These are phyloP conservation scores for Sarcophaga variegata DNA, from an alignment of 2,888 invertebrate species.

Conservation along the genomic window DNA sequence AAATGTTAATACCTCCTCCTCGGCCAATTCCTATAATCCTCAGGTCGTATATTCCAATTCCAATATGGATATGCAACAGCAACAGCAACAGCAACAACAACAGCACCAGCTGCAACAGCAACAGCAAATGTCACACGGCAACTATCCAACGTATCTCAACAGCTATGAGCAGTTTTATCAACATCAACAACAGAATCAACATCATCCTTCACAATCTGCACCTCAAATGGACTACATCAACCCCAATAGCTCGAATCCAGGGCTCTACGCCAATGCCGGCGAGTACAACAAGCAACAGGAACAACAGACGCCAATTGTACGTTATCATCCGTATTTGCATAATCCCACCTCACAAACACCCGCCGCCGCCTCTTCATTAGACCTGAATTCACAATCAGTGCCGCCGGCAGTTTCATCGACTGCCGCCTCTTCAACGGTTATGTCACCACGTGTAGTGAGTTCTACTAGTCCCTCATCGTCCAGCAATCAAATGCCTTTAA, in stretches of 20 bases:
- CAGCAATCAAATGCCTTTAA: constrained; percentile 74
- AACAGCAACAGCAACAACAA: constrained; percentile 51
- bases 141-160: constrained; percentile 77
- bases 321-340: constrained; percentile 79
- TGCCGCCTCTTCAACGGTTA: constrained; percentile 74
- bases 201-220: constrained; percentile 45
- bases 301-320: constrained; percentile 71
- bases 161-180: constrained; percentile 81
- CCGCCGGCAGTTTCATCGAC: constrained; percentile 63
- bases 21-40: constrained; percentile 76
- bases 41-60: constrained; percentile 71
- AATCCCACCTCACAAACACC: constrained; percentile 71
- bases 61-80: constrained; percentile 71
- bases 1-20: constrained; percentile 75
- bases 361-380: constrained; percentile 65
- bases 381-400: constrained; percentile 50
- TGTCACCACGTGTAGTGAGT: constrained; percentile 81
- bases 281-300: constrained; percentile 60
- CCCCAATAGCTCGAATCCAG: constrained; percentile 13
- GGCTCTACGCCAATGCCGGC: background rate
- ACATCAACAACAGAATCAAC: constrained; percentile 75
- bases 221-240: constrained; percentile 61
- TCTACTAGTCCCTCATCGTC: constrained; percentile 81
- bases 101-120: constrained; percentile 58
- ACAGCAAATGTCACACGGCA: constrained; percentile 67